Evolutionary conservation across 2,113 vertebrate genomes (phyloP).

Genomic region (Myiozetetes cayanensis): DNA sequence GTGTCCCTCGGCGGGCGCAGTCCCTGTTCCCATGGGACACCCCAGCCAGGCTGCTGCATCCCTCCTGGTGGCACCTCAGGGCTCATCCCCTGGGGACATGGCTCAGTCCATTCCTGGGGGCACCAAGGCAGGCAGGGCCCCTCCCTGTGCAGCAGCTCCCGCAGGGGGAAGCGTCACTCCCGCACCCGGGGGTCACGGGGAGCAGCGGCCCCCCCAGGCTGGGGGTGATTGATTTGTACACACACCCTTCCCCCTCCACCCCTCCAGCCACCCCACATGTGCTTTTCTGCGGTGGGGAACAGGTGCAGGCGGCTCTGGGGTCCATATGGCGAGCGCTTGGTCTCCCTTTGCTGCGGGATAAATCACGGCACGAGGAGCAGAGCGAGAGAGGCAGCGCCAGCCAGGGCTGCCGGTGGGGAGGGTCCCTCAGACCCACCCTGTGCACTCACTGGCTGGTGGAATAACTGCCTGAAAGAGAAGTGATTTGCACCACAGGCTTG

Average conservation of each 20-base stretch:
- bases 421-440: rapidly evolving
- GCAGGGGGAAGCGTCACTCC: neutral
- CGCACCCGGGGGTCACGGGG: rapidly evolving
- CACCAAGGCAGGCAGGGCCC: neutral
- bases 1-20: rapidly evolving
- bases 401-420: neutral
- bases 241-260: neutral
- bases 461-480: neutral
- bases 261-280: neutral
- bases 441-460: neutral
- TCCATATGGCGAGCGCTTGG: constrained; percentile 26
- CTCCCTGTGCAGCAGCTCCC: neutral
- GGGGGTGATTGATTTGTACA: neutral
- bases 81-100: rapidly evolving
- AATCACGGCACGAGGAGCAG: neutral
- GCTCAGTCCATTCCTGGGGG: neutral
- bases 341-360: neutral
- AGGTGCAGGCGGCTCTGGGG: neutral
- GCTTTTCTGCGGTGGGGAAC: neutral
- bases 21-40: neutral
- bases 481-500: neutral
- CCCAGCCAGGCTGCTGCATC: neutral
- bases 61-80: neutral
- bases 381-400: neutral
- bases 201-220: neutral